phyloP scores from a whole-genome alignment of 2,888 invertebrate genomes.

The Drosophila ezoana region DNA sequence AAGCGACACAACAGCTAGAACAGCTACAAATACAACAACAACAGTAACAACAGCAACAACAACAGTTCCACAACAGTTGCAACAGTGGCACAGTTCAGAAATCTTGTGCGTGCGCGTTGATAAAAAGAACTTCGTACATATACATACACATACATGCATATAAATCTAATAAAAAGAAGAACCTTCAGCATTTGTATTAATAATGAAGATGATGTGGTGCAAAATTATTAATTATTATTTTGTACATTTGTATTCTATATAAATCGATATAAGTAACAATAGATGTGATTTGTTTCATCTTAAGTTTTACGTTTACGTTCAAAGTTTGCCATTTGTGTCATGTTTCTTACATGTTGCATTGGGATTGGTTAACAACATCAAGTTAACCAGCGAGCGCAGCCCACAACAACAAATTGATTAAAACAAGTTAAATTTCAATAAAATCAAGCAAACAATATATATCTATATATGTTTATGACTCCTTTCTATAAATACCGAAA shows the following conservation, averaged over 20 bases:
- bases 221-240: slow-evolving; percentile 48
- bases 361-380: slow-evolving; percentile 10
- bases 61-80: slow-evolving; percentile 3
- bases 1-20: slow-evolving; percentile 58
- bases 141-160: slow-evolving; percentile 20
- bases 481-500: slow-evolving; percentile 38
- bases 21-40: slow-evolving; percentile 36
- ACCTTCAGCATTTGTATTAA: slow-evolving; percentile 54
- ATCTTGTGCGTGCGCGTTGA: slow-evolving; percentile 52
- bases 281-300: slow-evolving; percentile 39
- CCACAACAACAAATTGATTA: slow-evolving; percentile 28
- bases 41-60: slow-evolving; percentile 18
- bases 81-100: slow-evolving; percentile 25
- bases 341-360: slow-evolving; percentile 54
- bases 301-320: slow-evolving; percentile 36
- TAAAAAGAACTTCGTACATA: slow-evolving; percentile 29
- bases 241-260: slow-evolving; percentile 53
- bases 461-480: slow-evolving; percentile 49
- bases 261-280: slow-evolving; percentile 28
- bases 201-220: slow-evolving; percentile 32
- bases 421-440: slow-evolving; percentile 32
- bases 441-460: slow-evolving; percentile 19
- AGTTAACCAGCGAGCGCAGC: slow-evolving; percentile 45
- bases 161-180: slow-evolving; percentile 19
- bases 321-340: slow-evolving; percentile 55